A percentile compares a stretch with the other conserved stretches of the same genome.
phyloP scores from a whole-genome alignment of 2,113 vertebrate species.

The Bolborhynchus lineola region DNA sequence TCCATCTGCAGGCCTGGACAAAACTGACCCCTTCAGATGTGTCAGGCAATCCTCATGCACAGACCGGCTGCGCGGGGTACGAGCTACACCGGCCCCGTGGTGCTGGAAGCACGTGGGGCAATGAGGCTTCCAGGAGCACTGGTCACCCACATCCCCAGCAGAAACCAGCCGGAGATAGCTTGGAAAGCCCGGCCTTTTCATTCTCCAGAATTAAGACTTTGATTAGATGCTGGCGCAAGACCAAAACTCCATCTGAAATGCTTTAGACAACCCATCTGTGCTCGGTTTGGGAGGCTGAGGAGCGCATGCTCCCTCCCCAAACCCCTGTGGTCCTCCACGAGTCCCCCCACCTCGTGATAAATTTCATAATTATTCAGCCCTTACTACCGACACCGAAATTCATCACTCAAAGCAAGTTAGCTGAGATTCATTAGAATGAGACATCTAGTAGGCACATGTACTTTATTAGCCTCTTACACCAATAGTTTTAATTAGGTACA shows the following conservation, averaged over 20 bases:
- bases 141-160: neutral
- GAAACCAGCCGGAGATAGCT: neutral
- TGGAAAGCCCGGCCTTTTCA: neutral
- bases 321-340: conserved; percentile 85
- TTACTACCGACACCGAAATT: conserved; percentile 87
- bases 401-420: conserved; percentile 99
- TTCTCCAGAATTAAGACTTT: conserved; percentile 53
- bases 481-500: conserved; percentile 98
- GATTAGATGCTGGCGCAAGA: conserved; percentile 52
- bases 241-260: conserved; percentile 48
- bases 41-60: neutral
- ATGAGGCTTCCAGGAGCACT: neutral
- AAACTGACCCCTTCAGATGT: neutral
- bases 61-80: fast-evolving
- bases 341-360: conserved; percentile 86
- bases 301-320: conserved; percentile 70
- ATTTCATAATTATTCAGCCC: conserved; percentile 94
- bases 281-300: neutral
- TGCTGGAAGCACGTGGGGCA: fast-evolving
- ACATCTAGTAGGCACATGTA: conserved; percentile 92
- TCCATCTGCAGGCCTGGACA: neutral
- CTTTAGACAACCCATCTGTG: conserved; percentile 41
- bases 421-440: conserved; percentile 94
- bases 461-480: conserved; percentile 98
- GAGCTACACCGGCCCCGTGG: neutral